Percentiles rank a stretch among this genome's conserved stretches.
phyloP scores from a whole-genome alignment of 2,888 invertebrate species.

The Rhingia rostrata region DNA sequence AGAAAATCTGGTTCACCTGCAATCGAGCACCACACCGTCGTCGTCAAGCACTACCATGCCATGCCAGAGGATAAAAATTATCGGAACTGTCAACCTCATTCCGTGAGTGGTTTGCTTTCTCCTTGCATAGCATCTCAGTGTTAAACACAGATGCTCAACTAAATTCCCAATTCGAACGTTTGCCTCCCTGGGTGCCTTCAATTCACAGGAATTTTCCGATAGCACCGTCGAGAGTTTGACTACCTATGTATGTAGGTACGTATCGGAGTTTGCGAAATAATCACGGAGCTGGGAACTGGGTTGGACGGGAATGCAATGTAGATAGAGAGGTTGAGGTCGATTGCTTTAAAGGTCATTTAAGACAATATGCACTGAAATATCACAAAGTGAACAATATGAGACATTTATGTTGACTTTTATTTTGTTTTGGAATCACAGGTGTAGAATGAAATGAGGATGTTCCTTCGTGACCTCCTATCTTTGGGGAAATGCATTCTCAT shows the following conservation, averaged over 20 bases:
- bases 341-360: too few relatives aligned
- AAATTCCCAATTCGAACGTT: not conserved
- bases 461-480: constrained; percentile 3
- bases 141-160: not conserved
- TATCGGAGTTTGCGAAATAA: too few relatives aligned
- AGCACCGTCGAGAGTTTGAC: not conserved
- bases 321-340: not conserved
- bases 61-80: constrained; percentile 30
- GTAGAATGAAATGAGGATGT: constrained; percentile 13
- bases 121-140: not conserved
- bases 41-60: not conserved
- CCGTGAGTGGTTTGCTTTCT: constrained; percentile 7
- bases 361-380: too few relatives aligned
- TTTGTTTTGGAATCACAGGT: constrained; percentile 5
- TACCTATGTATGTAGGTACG: too few relatives aligned
- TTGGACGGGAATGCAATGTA: not conserved
- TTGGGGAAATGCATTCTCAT: not conserved
- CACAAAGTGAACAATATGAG: constrained; percentile 14
- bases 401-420: constrained; percentile 30
- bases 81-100: constrained; percentile 46
- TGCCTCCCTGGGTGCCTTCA: not conserved
- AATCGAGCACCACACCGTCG: constrained; percentile 24
- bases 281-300: not conserved
- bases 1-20: not conserved
- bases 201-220: not conserved